A percentile compares a stretch with the other conserved stretches of the same genome.
These are phyloP conservation scores for Lateolabrax maculatus DNA, from an alignment of 2,797 vertebrate genomes.

Conservation along the genomic window DNA sequence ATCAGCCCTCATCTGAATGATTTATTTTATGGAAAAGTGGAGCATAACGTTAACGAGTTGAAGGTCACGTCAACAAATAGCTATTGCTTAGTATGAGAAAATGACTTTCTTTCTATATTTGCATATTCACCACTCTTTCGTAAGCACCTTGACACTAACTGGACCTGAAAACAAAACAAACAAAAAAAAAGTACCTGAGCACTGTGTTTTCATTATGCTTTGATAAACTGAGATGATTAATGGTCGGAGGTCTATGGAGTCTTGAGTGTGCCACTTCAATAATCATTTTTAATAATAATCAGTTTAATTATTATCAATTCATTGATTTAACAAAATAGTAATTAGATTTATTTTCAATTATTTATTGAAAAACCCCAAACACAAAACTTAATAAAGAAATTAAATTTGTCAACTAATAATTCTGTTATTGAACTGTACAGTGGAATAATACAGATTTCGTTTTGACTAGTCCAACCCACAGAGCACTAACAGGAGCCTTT, in stretches of 20 bases:
- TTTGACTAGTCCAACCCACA: neutral
- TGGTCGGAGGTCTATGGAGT: slow-evolving; percentile 27
- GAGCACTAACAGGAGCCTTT: slow-evolving; percentile 1
- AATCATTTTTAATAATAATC: neutral
- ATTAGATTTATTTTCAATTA: neutral
- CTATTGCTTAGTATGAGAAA: neutral
- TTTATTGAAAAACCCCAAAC: neutral
- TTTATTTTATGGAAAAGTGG: slow-evolving; percentile 1
- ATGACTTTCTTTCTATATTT: neutral
- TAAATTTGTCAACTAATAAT: neutral
- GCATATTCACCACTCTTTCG: slow-evolving; percentile 16
- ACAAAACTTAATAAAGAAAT: neutral
- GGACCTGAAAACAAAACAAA: slow-evolving; percentile 9
- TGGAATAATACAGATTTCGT: too few species aligned
- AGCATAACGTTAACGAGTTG: neutral
- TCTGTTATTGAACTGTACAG: neutral
- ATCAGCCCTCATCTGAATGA: neutral
- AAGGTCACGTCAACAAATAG: neutral
- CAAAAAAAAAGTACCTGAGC: slow-evolving; percentile 13
- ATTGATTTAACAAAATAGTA: neutral
- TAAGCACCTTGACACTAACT: slow-evolving; percentile 28
- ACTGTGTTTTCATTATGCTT: slow-evolving; percentile 35
- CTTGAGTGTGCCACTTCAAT: slow-evolving; percentile 24
- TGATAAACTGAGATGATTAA: neutral
- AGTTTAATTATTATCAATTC: neutral